Conservation (phyloP, 2,797 vertebrate species). For the Eutrigla gurnardus region DNA sequence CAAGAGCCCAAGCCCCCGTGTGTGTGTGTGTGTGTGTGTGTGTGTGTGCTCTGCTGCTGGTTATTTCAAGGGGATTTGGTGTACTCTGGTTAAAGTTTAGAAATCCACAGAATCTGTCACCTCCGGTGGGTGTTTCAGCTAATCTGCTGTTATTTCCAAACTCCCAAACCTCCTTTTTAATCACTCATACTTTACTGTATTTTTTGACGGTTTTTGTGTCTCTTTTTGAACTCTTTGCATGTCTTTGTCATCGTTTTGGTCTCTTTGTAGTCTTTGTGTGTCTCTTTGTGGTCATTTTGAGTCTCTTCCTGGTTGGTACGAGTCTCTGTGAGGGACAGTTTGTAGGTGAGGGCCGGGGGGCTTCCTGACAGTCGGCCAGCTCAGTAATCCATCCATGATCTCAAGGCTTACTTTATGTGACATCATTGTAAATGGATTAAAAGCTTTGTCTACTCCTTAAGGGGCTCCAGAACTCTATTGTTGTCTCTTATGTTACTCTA, state of each 20-base stretch:
- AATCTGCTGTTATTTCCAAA: not conserved
- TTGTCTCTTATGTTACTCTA: not conserved
- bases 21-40: constrained; percentile 12
- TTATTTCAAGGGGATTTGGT: not conserved
- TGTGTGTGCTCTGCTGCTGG: not conserved
- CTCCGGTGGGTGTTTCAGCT: not conserved
- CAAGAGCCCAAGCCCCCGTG: constrained; percentile 14
- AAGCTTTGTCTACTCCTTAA: not conserved
- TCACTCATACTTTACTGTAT: not conserved
- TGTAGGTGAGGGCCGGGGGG: not conserved
- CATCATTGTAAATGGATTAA: not conserved
- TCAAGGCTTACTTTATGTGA: not conserved
- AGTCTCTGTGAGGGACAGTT: not conserved
- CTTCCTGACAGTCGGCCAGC: not conserved
- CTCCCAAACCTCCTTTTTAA: constrained; percentile 5
- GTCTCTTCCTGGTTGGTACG: not conserved
- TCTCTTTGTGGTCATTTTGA: not conserved
- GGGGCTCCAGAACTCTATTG: not conserved
- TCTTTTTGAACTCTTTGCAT: not conserved
- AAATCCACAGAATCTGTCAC: not conserved
- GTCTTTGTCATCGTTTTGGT: not conserved
- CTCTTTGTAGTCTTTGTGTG: not conserved
- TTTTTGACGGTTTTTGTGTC: not conserved
- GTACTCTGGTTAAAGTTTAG: not conserved
- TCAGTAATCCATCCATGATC: constrained; percentile 2